Conservation (phyloP, 2,113 vertebrate genomes). For the Verasper variegatus region DNA sequence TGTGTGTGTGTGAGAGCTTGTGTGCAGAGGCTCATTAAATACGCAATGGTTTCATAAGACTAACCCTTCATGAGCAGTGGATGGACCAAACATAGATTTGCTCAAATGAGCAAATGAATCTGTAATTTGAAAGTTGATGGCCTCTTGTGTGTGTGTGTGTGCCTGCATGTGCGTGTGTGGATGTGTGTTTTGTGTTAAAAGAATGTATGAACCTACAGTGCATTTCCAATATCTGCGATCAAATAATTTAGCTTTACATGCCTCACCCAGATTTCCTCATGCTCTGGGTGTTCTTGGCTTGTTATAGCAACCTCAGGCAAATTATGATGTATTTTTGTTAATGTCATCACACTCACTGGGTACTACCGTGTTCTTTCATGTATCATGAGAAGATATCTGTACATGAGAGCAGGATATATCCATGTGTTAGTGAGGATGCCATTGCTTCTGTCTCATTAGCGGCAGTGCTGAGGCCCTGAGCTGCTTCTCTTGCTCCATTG, state of each 20-base stretch:
- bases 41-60: constrained; percentile 71
- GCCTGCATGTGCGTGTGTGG: constrained; percentile 12
- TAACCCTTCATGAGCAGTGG: constrained; percentile 69
- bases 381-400: constrained; percentile 36
- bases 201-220: constrained; percentile 14
- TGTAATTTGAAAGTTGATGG: constrained; percentile 53
- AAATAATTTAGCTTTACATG: constrained; percentile 41
- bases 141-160: constrained; percentile 7
- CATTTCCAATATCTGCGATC: constrained; percentile 45
- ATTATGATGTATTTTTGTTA: constrained; percentile 51
- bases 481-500: constrained; percentile 69
- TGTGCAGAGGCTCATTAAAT: constrained; percentile 71
- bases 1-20: constrained; percentile 20
- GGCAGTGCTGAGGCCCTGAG: constrained; percentile 65
- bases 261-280: constrained; percentile 26
- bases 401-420: constrained; percentile 55
- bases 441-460: constrained; percentile 82
- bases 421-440: constrained; percentile 63
- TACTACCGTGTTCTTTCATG: constrained; percentile 16
- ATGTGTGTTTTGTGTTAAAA: neutral
- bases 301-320: constrained; percentile 54
- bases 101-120: constrained; percentile 65
- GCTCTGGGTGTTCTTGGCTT: constrained; percentile 27
- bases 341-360: constrained; percentile 52
- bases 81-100: constrained; percentile 66